Evolutionary conservation across 2,797 vertebrate species (phyloP).

Genomic region (Parauchenoglanis punctatus): DNA sequence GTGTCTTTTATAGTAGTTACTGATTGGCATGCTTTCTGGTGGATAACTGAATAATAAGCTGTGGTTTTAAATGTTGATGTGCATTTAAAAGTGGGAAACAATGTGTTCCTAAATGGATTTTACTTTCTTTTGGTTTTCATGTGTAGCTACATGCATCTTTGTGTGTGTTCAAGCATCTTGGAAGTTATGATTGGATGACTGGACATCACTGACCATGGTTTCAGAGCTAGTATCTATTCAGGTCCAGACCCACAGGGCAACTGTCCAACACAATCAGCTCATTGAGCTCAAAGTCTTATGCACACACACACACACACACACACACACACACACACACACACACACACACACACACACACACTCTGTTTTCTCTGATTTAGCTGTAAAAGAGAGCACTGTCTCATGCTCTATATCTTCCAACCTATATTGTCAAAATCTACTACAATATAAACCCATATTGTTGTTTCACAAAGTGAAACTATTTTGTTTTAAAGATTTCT

Average conservation of each 20-base stretch:
- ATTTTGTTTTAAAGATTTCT: not conserved
- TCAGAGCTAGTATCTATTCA: constrained; percentile 7
- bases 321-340: not conserved
- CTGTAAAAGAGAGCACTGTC: not conserved
- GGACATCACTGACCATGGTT: not conserved
- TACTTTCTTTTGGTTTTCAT: not conserved
- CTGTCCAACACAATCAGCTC: constrained; percentile 21
- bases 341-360: not conserved
- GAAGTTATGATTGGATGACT: not conserved
- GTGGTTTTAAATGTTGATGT: not conserved
- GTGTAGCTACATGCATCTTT: not conserved
- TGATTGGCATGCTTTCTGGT: not conserved
- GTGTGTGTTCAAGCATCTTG: not conserved
- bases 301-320: not conserved
- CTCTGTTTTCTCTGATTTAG: not conserved
- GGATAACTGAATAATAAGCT: not conserved
- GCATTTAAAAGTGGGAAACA: not conserved
- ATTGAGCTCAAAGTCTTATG: not conserved
- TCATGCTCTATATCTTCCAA: not conserved
- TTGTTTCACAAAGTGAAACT: not conserved
- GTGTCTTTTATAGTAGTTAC: constrained; percentile 1
- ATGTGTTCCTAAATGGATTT: not conserved
- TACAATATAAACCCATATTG: not conserved
- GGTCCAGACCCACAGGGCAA: constrained; percentile 14
- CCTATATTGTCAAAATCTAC: not conserved